Conservation (phyloP, 1,140 invertebrate species). For the Zaprionus davidi region DNA sequence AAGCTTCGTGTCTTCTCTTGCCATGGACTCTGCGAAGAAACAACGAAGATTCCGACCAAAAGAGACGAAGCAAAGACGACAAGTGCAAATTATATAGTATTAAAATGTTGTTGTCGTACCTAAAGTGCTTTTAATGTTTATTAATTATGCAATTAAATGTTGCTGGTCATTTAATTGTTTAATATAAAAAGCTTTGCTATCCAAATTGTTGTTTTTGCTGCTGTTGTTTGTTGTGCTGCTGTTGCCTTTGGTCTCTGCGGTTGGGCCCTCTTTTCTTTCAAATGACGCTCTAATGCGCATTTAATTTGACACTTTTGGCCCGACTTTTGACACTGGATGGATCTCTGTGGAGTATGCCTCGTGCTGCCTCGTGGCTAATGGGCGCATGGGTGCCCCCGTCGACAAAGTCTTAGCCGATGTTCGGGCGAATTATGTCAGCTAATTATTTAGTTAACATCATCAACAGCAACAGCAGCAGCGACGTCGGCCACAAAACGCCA, state of each 20-base stretch:
- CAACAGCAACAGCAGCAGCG: neutral
- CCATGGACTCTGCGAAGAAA: neutral
- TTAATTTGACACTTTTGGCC: constrained; percentile 82
- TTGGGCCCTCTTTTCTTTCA: constrained; percentile 55
- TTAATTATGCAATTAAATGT: constrained; percentile 82
- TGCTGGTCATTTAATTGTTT: constrained; percentile 78
- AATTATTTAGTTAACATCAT: constrained; percentile 81
- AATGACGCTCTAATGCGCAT: constrained; percentile 79
- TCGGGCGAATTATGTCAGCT: constrained; percentile 74
- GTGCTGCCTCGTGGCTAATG: constrained; percentile 61
- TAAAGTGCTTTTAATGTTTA: constrained; percentile 82
- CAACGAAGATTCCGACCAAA: neutral
- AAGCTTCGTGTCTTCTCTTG: neutral
- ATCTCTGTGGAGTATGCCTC: constrained; percentile 33
- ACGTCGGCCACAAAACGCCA: constrained; percentile 23
- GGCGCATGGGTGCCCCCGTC: constrained; percentile 36
- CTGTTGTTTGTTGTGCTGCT: constrained; percentile 25
- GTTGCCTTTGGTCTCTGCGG: constrained; percentile 24
- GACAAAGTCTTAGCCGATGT: constrained; percentile 51
- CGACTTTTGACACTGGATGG: constrained; percentile 69
- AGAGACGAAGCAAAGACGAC: constrained; percentile 41
- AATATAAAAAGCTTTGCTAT: constrained; percentile 35
- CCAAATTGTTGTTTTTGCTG: constrained; percentile 30
- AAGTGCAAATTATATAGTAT: constrained; percentile 77
- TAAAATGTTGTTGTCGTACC: constrained; percentile 70